Conservation (phyloP, 2,113 vertebrate genomes). For the Microcebus ravelobensis region DNA sequence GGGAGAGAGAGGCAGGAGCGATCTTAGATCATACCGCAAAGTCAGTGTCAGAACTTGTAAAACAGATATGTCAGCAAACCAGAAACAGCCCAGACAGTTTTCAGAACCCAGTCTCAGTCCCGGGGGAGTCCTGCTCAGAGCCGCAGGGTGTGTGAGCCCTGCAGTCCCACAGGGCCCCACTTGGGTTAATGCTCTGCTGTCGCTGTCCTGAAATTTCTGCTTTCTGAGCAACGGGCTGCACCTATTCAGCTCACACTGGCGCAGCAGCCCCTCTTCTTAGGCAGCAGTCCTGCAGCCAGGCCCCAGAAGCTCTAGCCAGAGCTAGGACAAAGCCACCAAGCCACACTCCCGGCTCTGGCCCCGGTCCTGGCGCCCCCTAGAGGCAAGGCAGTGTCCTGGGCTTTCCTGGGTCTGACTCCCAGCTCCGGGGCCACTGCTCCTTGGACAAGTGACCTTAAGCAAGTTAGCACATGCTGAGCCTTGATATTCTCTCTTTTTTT, state of each 20-base stretch:
- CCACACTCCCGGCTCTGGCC: neutral
- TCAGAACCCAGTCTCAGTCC: neutral
- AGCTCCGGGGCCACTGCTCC: neutral
- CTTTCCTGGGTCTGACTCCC: neutral
- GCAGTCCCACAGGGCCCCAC: neutral
- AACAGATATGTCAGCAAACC: neutral
- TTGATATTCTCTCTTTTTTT: neutral
- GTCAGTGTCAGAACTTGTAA: neutral
- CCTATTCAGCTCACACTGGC: neutral
- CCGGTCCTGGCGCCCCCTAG: neutral
- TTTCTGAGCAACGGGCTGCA: neutral
- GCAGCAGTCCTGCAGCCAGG: neutral
- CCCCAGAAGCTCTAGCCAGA: no score
- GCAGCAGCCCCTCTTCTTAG: neutral
- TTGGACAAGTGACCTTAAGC: neutral
- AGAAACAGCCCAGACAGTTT: neutral
- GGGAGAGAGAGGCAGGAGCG: accelerated
- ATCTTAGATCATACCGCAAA: neutral
- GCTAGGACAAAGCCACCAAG: neutral
- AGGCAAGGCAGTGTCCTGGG: neutral
- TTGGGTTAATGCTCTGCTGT: neutral
- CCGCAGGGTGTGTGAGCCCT: accelerated
- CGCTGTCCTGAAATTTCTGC: neutral
- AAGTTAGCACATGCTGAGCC: neutral
- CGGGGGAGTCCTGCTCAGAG: no score